Conservation (phyloP, 2,797 vertebrate genomes). For the Lemur catta region DNA sequence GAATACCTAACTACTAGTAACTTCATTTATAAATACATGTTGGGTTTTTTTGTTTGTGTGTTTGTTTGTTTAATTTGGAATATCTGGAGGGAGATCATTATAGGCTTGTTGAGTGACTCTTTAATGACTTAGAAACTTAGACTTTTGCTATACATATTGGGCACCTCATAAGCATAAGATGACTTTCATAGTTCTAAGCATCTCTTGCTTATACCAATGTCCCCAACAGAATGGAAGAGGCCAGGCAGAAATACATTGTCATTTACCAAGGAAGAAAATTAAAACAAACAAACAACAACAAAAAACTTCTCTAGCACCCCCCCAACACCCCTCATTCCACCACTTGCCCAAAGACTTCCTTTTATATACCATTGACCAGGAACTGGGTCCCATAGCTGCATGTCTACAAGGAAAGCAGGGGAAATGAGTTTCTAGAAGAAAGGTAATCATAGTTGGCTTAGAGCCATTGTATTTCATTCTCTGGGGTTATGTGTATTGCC, state of each 20-base stretch:
- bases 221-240: not conserved
- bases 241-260: not conserved
- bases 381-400: not conserved
- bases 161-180: not conserved
- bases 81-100: not conserved
- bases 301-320: not conserved
- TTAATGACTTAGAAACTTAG: not conserved
- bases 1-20: not conserved
- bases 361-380: not conserved
- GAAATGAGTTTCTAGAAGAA: not conserved
- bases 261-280: not conserved
- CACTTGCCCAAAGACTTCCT: not conserved
- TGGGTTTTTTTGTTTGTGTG: not conserved
- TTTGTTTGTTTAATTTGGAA: not conserved
- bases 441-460: not conserved
- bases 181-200: not conserved
- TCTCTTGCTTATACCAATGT: not conserved
- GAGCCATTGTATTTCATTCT: not conserved
- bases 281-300: too few species aligned
- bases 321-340: not conserved
- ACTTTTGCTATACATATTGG: not conserved
- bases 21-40: not conserved
- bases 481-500: not conserved
- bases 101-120: not conserved
- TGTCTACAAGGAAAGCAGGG: not conserved